These are phyloP conservation scores for Sebastes kiyomatsui DNA, from an alignment of 2,797 vertebrate genomes.

Conservation along the genomic window DNA sequence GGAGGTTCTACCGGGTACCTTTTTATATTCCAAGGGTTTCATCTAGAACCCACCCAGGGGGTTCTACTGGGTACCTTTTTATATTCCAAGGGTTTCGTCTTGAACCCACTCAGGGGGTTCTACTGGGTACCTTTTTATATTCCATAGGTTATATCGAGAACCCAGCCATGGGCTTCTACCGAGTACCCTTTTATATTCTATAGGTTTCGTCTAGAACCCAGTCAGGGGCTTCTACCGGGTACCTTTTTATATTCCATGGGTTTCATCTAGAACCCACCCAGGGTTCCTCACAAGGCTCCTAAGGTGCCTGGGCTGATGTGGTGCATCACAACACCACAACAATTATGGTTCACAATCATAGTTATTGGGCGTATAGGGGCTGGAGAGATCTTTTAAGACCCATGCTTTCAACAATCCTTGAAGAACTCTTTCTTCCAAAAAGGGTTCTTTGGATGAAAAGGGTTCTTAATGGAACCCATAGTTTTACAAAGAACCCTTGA, in stretches of 20 bases:
- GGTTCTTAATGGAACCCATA: not conserved
- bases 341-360: not conserved
- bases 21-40: too few species aligned
- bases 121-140: too few species aligned
- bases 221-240: not conserved
- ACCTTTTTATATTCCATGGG: not conserved
- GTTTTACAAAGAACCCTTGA: not conserved
- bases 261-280: not conserved
- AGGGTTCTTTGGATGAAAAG: not conserved
- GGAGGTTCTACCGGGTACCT: too few species aligned
- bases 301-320: not conserved
- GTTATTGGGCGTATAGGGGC: not conserved
- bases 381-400: not conserved
- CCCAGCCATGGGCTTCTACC: not conserved
- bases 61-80: too few species aligned
- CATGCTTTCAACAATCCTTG: not conserved
- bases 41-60: too few species aligned
- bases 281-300: not conserved
- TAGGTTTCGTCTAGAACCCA: not conserved
- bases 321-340: not conserved
- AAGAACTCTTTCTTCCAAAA: not conserved
- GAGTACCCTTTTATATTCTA: not conserved
- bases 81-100: too few species aligned
- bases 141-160: not conserved
- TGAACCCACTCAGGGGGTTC: too few species aligned